Conservation (phyloP, 2,797 vertebrate species). For the Amphiprion clarkii region DNA sequence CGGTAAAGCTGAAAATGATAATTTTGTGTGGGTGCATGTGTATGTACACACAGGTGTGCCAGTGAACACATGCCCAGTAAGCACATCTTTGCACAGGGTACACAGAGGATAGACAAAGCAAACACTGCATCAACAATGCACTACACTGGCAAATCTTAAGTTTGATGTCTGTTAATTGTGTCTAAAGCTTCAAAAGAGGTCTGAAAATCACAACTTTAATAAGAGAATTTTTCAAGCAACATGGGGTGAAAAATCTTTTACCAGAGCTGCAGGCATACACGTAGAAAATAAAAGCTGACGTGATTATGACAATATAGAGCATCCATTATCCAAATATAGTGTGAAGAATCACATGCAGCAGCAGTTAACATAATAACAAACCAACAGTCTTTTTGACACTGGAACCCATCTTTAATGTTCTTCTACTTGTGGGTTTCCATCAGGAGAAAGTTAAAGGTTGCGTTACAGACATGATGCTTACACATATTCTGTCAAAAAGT, state of each 20-base stretch:
- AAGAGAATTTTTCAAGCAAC: slow-evolving; percentile 27
- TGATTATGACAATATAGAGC: neutral
- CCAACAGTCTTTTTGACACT: neutral
- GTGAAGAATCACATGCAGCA: neutral
- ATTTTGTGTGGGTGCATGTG: slow-evolving; percentile 36
- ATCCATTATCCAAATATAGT: neutral
- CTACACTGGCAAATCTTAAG: slow-evolving; percentile 1
- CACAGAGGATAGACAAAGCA: neutral
- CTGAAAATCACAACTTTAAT: slow-evolving; percentile 28
- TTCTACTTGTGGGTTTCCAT: neutral
- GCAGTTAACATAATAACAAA: neutral
- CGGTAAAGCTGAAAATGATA: slow-evolving; percentile 53
- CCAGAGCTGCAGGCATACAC: slow-evolving; percentile 36
- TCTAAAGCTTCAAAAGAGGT: slow-evolving; percentile 18
- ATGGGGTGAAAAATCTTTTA: slow-evolving; percentile 45
- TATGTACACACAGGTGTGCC: neutral
- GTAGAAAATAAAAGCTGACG: neutral
- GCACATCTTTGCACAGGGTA: neutral
- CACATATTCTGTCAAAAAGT: neutral
- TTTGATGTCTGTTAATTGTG: slow-evolving; percentile 15
- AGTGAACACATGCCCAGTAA: neutral
- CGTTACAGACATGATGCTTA: neutral
- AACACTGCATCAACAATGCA: slow-evolving; percentile 14
- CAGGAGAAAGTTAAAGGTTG: neutral
- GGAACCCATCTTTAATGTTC: neutral